A percentile compares a stretch with the other conserved stretches of the same genome.
Evolutionary conservation across 2,113 vertebrate species (phyloP).

Genomic region (Tupaia tana): DNA sequence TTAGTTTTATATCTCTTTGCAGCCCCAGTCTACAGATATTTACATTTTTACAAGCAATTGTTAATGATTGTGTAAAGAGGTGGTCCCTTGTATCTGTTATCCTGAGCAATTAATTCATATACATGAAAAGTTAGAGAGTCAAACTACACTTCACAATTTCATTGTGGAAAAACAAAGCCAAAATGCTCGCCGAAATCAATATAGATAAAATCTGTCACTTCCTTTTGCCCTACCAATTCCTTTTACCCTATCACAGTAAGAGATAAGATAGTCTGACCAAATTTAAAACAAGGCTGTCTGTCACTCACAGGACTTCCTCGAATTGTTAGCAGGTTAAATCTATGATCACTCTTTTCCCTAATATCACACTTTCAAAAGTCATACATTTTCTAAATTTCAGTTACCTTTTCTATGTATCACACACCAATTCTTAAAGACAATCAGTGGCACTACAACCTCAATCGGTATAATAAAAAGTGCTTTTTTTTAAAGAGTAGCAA

Average conservation of each 20-base stretch:
- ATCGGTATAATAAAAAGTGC: background rate
- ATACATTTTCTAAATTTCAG: background rate
- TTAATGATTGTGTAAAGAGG: slow-evolving; percentile 2
- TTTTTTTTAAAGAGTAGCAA: background rate
- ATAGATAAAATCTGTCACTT: slow-evolving; percentile 57
- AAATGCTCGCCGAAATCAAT: slow-evolving; percentile 66
- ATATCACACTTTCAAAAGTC: background rate
- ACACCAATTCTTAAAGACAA: background rate
- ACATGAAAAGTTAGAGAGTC: slow-evolving; percentile 18
- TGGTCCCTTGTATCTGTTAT: background rate
- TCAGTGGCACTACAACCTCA: background rate
- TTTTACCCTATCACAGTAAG: slow-evolving; percentile 10
- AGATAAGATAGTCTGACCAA: slow-evolving; percentile 60
- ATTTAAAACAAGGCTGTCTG: slow-evolving; percentile 44
- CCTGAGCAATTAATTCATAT: slow-evolving; percentile 26
- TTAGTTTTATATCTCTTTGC: slow-evolving; percentile 21
- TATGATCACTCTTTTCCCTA: background rate
- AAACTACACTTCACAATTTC: slow-evolving; percentile 38
- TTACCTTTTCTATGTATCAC: background rate
- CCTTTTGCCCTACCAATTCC: slow-evolving; percentile 26
- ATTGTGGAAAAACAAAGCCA: slow-evolving; percentile 40
- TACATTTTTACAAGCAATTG: slow-evolving; percentile 38
- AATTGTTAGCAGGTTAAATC: slow-evolving; percentile 11
- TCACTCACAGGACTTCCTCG: slow-evolving; percentile 36
- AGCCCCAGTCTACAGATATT: background rate